These are phyloP conservation scores for Pomatorhinus ruficollis DNA, from an alignment of 2,113 vertebrate genomes.

Conservation along the genomic window DNA sequence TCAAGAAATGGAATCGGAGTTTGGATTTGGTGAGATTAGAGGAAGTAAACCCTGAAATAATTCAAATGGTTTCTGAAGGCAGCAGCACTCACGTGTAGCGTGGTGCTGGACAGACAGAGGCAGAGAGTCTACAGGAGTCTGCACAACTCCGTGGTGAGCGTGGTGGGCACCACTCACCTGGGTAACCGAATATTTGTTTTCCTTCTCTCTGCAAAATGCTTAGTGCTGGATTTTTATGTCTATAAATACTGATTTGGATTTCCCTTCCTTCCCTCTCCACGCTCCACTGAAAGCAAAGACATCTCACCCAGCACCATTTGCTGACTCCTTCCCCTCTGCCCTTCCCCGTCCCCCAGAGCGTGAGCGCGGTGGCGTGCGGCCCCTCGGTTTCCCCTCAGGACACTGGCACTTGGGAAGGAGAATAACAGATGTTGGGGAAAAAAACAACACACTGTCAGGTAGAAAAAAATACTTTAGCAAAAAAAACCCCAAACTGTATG, in stretches of 20 bases:
- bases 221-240: conserved; percentile 3
- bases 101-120: not conserved
- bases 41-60: not conserved
- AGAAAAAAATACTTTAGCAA: not conserved
- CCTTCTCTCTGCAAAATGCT: conserved; percentile 20
- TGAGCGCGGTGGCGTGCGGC: accelerated
- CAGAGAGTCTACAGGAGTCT: not conserved
- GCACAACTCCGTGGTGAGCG: accelerated
- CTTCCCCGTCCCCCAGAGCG: accelerated
- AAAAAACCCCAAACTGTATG: not conserved
- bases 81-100: not conserved
- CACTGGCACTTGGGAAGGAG: not conserved
- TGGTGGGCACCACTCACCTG: not conserved
- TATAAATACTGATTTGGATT: conserved; percentile 40
- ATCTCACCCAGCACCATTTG: not conserved
- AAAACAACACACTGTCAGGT: not conserved
- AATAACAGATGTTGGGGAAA: not conserved
- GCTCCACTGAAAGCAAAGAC: not conserved
- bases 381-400: not conserved
- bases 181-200: not conserved
- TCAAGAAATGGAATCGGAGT: not conserved
- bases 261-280: conserved; percentile 34
- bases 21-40: not conserved
- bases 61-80: not conserved
- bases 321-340: conserved; percentile 2